phyloP scores from a whole-genome alignment of 2,113 vertebrate genomes.

The Ailuropoda melanoleuca region DNA sequence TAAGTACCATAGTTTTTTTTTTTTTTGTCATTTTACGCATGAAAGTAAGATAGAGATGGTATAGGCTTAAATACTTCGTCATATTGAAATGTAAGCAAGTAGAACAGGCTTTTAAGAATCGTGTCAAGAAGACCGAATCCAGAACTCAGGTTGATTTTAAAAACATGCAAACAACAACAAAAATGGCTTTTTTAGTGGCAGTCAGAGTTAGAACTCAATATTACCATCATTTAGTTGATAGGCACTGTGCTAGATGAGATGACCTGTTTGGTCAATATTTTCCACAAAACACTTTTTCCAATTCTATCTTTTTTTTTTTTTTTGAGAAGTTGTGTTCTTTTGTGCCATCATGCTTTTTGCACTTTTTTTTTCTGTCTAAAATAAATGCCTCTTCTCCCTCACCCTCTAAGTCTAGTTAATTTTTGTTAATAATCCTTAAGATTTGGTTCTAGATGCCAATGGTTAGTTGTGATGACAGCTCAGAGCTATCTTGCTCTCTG shows the following conservation, averaged over 20 bases:
- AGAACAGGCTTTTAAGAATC: not conserved
- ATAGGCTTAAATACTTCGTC: not conserved
- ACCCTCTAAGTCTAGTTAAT: not conserved
- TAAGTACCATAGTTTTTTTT: not conserved
- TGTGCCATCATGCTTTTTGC: not conserved
- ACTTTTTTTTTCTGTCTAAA: not conserved
- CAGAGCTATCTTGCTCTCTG: accelerated
- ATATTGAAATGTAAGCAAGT: not conserved
- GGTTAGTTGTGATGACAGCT: not conserved
- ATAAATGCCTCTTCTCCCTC: not conserved
- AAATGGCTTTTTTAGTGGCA: not conserved
- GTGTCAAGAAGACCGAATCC: not conserved
- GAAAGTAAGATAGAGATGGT: not conserved
- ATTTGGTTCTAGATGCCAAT: not conserved
- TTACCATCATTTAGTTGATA: not conserved
- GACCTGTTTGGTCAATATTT: not conserved
- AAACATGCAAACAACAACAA: not conserved
- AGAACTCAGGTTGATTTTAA: not conserved
- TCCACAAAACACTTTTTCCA: not conserved
- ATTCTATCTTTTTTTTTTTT: not conserved
- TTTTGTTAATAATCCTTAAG: not conserved
- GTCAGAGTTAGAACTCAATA: not conserved
- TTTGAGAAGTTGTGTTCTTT: not conserved
- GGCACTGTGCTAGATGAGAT: not conserved
- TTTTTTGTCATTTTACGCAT: not conserved